phyloP scores from a whole-genome alignment of 2,888 invertebrate genomes.

The Drosophila lacicola region DNA sequence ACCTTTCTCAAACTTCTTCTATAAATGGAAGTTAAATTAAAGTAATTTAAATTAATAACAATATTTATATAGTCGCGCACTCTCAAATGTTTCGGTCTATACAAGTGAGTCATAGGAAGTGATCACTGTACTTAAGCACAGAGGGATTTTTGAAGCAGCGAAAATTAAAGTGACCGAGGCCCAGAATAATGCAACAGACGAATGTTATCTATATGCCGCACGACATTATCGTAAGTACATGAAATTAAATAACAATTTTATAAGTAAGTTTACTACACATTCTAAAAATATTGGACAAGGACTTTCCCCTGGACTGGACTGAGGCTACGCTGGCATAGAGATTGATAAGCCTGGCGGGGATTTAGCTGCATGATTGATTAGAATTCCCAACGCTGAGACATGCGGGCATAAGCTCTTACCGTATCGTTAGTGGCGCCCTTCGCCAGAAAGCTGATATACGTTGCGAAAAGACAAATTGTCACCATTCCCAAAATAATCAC shows the following conservation, averaged over 20 bases:
- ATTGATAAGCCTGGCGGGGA: slow-evolving; percentile 55
- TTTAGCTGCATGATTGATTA: slow-evolving; percentile 58
- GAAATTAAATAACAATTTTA: slow-evolving; percentile 3
- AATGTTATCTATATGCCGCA: slow-evolving; percentile 29
- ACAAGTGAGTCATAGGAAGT: neutral
- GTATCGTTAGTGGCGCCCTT: slow-evolving; percentile 85
- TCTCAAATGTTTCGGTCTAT: too few relatives aligned
- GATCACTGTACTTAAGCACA: slow-evolving; percentile 7
- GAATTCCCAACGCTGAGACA: neutral
- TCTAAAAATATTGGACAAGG: slow-evolving; percentile 1
- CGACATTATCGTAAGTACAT: slow-evolving; percentile 4
- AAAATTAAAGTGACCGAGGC: slow-evolving; percentile 26
- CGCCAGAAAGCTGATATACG: slow-evolving; percentile 93
- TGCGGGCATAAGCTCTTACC: slow-evolving; percentile 83
- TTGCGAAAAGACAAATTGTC: slow-evolving; percentile 90
- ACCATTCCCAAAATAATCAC: slow-evolving; percentile 93
- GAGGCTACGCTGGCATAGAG: too few relatives aligned
- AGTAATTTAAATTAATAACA: too few relatives aligned
- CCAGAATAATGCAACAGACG: slow-evolving; percentile 2
- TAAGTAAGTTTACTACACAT: neutral
- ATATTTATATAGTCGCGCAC: too few relatives aligned
- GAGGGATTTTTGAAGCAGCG: slow-evolving; percentile 1
- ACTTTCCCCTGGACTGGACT: slow-evolving; percentile 1
- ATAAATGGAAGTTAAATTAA: too few relatives aligned
- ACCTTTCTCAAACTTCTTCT: too few relatives aligned